These are phyloP conservation scores for Ammodytes marinus DNA, from an alignment of 2,113 vertebrate species.

Conservation along the genomic window DNA sequence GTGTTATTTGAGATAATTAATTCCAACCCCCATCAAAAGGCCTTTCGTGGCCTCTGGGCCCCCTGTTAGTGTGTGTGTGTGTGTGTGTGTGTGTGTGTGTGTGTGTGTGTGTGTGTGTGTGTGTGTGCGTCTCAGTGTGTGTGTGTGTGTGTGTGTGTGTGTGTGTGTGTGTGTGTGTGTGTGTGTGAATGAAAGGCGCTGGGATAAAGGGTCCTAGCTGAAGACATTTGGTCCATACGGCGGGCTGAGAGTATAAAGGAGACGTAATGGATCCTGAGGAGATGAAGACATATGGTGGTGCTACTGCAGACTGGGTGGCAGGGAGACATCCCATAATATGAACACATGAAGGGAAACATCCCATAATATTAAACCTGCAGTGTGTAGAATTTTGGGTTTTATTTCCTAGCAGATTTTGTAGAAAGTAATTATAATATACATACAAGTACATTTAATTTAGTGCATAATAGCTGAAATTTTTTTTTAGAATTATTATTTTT, in stretches of 20 bases:
- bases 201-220: slow-evolving; percentile 88
- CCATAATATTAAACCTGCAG: no score
- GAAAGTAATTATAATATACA: no score
- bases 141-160: slow-evolving; percentile 87
- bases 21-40: slow-evolving; percentile 99
- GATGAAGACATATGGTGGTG: slow-evolving; percentile 88
- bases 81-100: no score
- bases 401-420: no score
- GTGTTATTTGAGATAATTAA: slow-evolving; percentile 99
- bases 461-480: no score
- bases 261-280: no score
- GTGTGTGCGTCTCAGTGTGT: slow-evolving; percentile 85
- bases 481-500: no score
- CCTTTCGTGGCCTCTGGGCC: slow-evolving; percentile 92
- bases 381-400: no score
- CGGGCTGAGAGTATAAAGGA: background rate
- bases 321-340: no score
- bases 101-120: slow-evolving; percentile 59
- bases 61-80: slow-evolving; percentile 86
- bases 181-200: slow-evolving; percentile 71
- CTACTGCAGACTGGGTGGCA: slow-evolving; percentile 77
- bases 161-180: slow-evolving; percentile 85
- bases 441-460: no score
- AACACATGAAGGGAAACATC: no score
- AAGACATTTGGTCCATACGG: slow-evolving; percentile 71